A percentile compares a stretch with the other conserved stretches of the same genome.
These are phyloP conservation scores for Neodon shergylaensis DNA, from an alignment of 2,113 vertebrate genomes.

Conservation along the genomic window DNA sequence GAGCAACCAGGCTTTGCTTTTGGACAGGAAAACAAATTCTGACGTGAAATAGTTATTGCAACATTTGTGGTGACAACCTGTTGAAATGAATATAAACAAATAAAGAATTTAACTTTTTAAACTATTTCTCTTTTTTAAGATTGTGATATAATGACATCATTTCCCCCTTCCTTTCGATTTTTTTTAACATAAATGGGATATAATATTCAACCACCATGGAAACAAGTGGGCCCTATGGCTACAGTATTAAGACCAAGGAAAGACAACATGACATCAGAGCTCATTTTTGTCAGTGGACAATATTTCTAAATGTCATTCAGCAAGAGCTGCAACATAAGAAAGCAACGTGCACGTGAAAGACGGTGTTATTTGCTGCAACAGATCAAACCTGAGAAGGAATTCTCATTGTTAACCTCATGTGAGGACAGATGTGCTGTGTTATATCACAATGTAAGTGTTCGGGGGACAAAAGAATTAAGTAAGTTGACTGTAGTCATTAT, in stretches of 20 bases:
- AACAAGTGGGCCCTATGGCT: background rate
- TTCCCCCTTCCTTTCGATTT: background rate
- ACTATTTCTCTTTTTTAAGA: background rate
- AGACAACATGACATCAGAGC: background rate
- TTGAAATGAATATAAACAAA: background rate
- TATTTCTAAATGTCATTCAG: background rate
- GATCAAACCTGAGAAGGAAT: background rate
- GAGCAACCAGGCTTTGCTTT: background rate
- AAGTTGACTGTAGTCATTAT: too few relatives aligned
- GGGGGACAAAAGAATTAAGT: background rate
- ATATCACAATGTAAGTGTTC: background rate
- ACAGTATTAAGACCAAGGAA: background rate
- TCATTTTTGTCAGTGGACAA: background rate
- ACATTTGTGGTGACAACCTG: background rate
- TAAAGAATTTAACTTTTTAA: background rate
- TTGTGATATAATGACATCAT: background rate
- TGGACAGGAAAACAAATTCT: background rate
- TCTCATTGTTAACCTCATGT: background rate
- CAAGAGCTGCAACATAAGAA: background rate
- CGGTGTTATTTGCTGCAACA: background rate
- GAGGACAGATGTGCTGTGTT: background rate
- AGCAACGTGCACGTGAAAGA: background rate
- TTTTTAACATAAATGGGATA: background rate
- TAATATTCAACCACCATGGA: background rate
- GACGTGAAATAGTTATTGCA: background rate